Base-by-base conservation (phyloP, 2,888 invertebrate genomes). In the Eupithecia pulchellata region DNA sequence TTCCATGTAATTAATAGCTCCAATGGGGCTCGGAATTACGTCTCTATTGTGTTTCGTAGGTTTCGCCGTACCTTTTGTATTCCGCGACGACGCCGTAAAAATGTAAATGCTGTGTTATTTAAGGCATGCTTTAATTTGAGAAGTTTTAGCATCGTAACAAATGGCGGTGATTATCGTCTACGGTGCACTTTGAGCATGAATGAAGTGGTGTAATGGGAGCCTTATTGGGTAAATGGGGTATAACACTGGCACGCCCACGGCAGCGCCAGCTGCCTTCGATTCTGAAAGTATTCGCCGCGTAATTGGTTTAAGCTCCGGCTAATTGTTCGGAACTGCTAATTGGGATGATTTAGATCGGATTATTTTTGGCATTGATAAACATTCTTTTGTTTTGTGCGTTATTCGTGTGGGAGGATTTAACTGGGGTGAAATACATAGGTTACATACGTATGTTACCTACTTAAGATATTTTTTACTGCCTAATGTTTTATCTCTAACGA, bases 191-290 rank as follows among this genome's bases (percentile, higher is more conserved):
- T 86, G 86, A 86, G 84, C 81, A 84, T 86, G 85, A 87, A 88
- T 89, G 85, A 87, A 88, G 86, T 86, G 89, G 79, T 85, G 84
- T 88, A 89, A 89, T 88, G 85, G 86, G 81, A 83, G 83, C 83
- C 86, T 89, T 87, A 89, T 89, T 87, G 85, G 80, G 80, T 89
- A 89, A n/a, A 89, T 89, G 88, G 87, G 81, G 82, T 82, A 81
- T 80, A 77, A 81, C 79, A 70, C 74, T 77, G 64, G 77, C 71
- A 79, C 84, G 83, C 86, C 86, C 81, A 84, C 83, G 82, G 84
- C 86, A 81, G 84, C 83, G 66, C 75, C 69, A 73, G 73, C 77
- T 75, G 73, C 75, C 70, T 69, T 69, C 69, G 61, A 32, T 64
- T 64, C 61, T 61, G 52, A 6, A 67, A 67, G 69, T 66, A 69